Evolutionary conservation across 2,888 invertebrate genomes (phyloP), one percentile per base, ranked within the genome.

Genomic region (Brachypalpus laphriformis): DNA sequence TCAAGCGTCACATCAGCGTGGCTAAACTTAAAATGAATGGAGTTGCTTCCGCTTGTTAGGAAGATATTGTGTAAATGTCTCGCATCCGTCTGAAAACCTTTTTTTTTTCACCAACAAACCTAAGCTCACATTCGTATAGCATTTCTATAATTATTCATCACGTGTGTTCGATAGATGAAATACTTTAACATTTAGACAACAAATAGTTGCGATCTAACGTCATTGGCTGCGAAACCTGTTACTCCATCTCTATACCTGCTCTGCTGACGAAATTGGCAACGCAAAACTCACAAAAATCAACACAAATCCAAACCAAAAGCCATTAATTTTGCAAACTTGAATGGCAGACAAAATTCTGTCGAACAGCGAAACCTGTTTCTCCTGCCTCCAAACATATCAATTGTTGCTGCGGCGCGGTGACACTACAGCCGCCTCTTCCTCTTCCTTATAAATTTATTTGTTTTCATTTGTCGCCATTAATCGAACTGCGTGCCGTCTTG

Each of bases 211-310:
- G 54, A 68, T 74, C 72, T 40, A 78, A 78, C 82, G 82, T 78
- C 82, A 83, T 68, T 61, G 66, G 20, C 37, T 56, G n/a, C 5
- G n/a, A 65, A 83, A 83, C 82, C 78, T 56, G 82, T 78, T 71
- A 47, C 71, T 42, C 49, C 18, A n/a, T 25, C 8, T 37, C 16
- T 61, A 34, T n/a, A n/a, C n/a, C n/a, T n/a, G n/a, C n/a, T 37
- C 18, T 16, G 40, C 14, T n/a, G 18, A 59, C 56, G 56, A 57
- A 70, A 76, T 70, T 82, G 34, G 49, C 82, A 66, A 49, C 16
- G 37, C 18, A 45, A 59, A 68, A 66, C 54, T 61, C 40, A 25
- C 18, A 56, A 34, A 34, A 8, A 8, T 9, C 34, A 9, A 34
- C 8, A 34, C 34, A 34, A 28, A 34, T 1, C 68, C 61, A 78